phyloP scores from a whole-genome alignment of 2,888 invertebrate species.

The Cordilura impudica region DNA sequence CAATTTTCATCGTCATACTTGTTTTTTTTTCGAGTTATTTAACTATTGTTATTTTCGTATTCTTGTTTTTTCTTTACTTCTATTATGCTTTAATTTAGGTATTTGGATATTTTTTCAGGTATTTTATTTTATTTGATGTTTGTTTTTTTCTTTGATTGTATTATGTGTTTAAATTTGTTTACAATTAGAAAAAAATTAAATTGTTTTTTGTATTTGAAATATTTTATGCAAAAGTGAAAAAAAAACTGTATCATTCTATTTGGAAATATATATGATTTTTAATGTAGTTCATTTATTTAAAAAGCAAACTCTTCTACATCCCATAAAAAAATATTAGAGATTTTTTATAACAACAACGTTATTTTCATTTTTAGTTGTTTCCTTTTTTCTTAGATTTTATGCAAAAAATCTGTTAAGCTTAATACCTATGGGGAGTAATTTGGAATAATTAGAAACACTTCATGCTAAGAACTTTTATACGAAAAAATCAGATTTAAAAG shows the following conservation, averaged over 20 bases:
- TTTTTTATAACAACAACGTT: too few relatives aligned
- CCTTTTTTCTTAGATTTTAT: too few relatives aligned
- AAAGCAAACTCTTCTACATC: too few relatives aligned
- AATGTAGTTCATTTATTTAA: too few relatives aligned
- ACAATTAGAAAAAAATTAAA: slow-evolving; percentile 22
- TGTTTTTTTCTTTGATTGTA: slow-evolving; percentile 22
- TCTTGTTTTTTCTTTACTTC: background rate
- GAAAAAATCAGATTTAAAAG: too few relatives aligned
- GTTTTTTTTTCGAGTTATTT: slow-evolving; percentile 7
- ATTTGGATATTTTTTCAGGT: background rate
- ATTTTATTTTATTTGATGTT: slow-evolving; percentile 28
- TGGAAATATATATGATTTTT: too few relatives aligned
- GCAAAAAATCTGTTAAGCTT: too few relatives aligned
- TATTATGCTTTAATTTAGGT: slow-evolving; percentile 5
- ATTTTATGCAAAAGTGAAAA: background rate
- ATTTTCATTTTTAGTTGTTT: too few relatives aligned
- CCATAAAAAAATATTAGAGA: too few relatives aligned
- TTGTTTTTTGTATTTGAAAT: background rate
- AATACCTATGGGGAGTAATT: too few relatives aligned
- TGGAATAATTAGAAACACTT: too few relatives aligned
- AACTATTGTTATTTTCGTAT: slow-evolving; percentile 8
- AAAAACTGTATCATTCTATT: background rate
- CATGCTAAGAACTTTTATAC: too few relatives aligned
- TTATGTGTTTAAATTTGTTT: slow-evolving; percentile 36
- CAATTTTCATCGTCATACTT: background rate